A percentile compares a stretch with the other conserved stretches of the same genome.
Evolutionary conservation across 1,140 invertebrate species (phyloP).

Genomic region (Drosophila pseudoananassae): DNA sequence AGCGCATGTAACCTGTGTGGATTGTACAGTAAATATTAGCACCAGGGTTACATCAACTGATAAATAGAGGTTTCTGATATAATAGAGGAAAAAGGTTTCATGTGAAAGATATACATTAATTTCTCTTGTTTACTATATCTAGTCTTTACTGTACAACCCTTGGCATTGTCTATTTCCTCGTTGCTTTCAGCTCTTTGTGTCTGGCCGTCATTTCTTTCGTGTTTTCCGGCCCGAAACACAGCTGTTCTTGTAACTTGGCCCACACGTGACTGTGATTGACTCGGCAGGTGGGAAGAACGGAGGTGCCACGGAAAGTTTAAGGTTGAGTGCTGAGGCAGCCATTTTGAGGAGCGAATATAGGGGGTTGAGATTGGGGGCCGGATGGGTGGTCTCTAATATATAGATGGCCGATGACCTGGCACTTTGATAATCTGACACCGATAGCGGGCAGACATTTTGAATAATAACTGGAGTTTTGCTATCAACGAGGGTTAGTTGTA

Average conservation of each 20-base stretch:
- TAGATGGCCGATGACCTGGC: constrained; percentile 43
- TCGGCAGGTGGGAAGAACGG: constrained; percentile 23
- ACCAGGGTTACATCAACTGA: not conserved
- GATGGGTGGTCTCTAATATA: constrained; percentile 9
- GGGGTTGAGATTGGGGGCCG: not conserved
- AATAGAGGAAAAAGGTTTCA: not conserved
- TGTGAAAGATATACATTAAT: too few species aligned
- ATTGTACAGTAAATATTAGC: constrained; percentile 18
- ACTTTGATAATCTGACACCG: constrained; percentile 40
- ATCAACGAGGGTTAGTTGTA: constrained; percentile 24
- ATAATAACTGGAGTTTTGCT: constrained; percentile 24
- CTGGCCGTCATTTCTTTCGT: constrained; percentile 25
- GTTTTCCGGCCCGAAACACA: constrained; percentile 36
- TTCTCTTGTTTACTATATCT: not conserved
- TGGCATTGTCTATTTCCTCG: constrained; percentile 26
- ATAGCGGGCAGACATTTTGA: constrained; percentile 45
- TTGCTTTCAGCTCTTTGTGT: constrained; percentile 28
- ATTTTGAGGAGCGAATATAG: constrained; percentile 17
- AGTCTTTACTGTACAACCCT: constrained; percentile 24
- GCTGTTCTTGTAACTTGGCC: constrained; percentile 45
- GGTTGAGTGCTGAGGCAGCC: constrained; percentile 44
- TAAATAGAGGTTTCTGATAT: not conserved
- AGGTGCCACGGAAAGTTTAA: constrained; percentile 36
- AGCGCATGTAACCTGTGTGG: constrained; percentile 1
- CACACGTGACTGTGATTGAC: constrained; percentile 51